Evolutionary conservation across 2,888 invertebrate species (phyloP).

Genomic region (Trissonchulus latispiculum): DNA sequence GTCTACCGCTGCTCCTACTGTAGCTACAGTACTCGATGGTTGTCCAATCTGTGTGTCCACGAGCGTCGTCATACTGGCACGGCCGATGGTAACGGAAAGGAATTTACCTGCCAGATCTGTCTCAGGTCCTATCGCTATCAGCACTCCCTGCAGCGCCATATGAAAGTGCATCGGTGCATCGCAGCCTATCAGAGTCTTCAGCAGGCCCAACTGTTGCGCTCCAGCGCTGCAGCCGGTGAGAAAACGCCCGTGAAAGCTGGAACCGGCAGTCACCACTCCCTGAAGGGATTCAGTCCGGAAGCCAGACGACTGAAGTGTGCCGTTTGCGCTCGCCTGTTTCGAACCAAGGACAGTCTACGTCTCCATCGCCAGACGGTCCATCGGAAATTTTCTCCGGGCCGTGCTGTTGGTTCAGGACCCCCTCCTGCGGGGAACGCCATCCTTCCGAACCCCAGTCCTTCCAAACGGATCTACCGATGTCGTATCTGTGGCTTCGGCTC

Average conservation of each 20-base stretch:
- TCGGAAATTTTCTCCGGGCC: slow-evolving; percentile 25
- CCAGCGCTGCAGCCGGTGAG: neutral
- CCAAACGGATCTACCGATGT: neutral
- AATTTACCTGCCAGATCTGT: slow-evolving; percentile 42
- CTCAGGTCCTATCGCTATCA: slow-evolving; percentile 43
- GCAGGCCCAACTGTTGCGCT: neutral
- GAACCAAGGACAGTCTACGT: slow-evolving; percentile 40
- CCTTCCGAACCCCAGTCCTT: neutral
- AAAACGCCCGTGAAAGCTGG: neutral
- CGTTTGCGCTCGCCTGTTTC: slow-evolving; percentile 41
- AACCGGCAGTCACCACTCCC: too few species aligned
- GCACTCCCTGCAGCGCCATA: slow-evolving; percentile 40
- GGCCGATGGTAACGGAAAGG: slow-evolving; percentile 32
- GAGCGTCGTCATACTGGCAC: slow-evolving; percentile 63
- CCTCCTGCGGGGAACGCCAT: neutral
- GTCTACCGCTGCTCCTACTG: slow-evolving; percentile 75
- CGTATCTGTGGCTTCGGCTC: neutral
- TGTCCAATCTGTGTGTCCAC: slow-evolving; percentile 81
- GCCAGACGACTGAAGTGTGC: slow-evolving; percentile 30
- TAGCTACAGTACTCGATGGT: slow-evolving; percentile 73
- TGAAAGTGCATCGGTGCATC: slow-evolving; percentile 37
- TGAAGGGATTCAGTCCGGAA: neutral
- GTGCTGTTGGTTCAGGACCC: too few species aligned
- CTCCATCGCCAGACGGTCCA: slow-evolving; percentile 42
- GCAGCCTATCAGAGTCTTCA: slow-evolving; percentile 23